These are phyloP conservation scores for Lethrus apterus DNA, from an alignment of 1,140 invertebrate genomes.

Conservation along the genomic window DNA sequence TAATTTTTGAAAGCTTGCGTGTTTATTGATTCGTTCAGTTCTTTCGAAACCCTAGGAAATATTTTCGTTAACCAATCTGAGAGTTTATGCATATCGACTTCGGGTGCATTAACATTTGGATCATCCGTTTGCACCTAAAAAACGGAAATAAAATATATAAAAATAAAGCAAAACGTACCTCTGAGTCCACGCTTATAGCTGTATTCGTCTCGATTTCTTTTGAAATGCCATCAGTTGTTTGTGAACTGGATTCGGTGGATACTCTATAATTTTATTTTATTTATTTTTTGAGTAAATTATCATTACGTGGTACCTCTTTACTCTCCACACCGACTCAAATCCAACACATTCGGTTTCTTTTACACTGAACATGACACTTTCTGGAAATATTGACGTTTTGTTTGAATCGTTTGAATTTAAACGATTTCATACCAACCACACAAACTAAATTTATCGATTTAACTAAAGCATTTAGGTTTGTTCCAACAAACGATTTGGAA, in stretches of 20 bases:
- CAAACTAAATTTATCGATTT: too few relatives aligned
- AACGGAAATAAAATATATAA: not conserved
- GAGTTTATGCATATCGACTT: constrained; percentile 32
- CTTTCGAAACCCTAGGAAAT: constrained; percentile 31
- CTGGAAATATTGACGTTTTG: not conserved
- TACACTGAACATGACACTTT: constrained; percentile 27
- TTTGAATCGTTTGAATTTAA: not conserved
- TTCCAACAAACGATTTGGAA: too few relatives aligned
- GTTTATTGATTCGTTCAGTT: constrained; percentile 30
- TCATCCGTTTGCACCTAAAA: constrained; percentile 30
- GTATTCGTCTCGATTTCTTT: constrained; percentile 9
- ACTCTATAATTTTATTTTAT: too few relatives aligned
- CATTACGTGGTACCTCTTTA: constrained; percentile 31
- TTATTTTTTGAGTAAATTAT: too few relatives aligned
- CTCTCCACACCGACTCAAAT: constrained; percentile 37
- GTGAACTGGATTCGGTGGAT: constrained; percentile 20
- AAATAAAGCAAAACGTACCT: constrained; percentile 1
- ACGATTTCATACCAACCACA: too few relatives aligned
- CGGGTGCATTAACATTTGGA: not conserved
- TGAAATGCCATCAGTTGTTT: constrained; percentile 25
- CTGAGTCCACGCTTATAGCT: not conserved
- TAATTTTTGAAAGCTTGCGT: constrained; percentile 29
- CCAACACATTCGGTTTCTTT: constrained; percentile 37
- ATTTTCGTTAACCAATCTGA: constrained; percentile 31
- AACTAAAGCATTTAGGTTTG: too few relatives aligned